Conservation (phyloP, 2,888 invertebrate species). For the Thyatira batis region DNA sequence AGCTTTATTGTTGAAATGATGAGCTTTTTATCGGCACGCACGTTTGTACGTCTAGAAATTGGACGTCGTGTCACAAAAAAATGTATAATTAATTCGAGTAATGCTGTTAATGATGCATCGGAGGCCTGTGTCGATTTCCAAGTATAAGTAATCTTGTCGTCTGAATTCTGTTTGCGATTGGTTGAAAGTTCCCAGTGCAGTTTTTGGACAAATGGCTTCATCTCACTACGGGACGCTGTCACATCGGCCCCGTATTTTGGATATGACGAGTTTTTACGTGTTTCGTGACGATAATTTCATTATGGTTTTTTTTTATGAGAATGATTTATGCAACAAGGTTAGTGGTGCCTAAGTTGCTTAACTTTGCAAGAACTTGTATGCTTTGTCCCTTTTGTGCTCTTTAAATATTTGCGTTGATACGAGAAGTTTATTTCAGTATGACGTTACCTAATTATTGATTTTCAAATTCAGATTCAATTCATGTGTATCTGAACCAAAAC, state of each 20-base stretch:
- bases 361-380: neutral
- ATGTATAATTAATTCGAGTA: slow-evolving; percentile 68
- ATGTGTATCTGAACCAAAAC: no score
- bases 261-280: slow-evolving; percentile 60
- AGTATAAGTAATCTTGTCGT: slow-evolving; percentile 75
- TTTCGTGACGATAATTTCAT: slow-evolving; percentile 58
- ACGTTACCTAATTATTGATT: no score
- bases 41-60: slow-evolving; percentile 36
- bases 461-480: no score
- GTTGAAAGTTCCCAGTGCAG: slow-evolving; percentile 49
- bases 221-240: slow-evolving; percentile 59
- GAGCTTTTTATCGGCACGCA: slow-evolving; percentile 18
- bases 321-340: neutral
- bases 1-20: slow-evolving; percentile 26
- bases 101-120: slow-evolving; percentile 75
- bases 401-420: neutral
- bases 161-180: slow-evolving; percentile 73
- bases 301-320: slow-evolving; percentile 25
- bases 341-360: neutral
- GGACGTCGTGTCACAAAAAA: slow-evolving; percentile 38
- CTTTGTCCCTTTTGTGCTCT: neutral
- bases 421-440: no score
- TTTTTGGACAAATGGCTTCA: slow-evolving; percentile 80
- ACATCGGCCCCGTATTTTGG: slow-evolving; percentile 50
- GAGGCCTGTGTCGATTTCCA: slow-evolving; percentile 70